Base-by-base conservation (phyloP, 2,888 invertebrate species). In the Rhagophthalmus giganteus region DNA sequence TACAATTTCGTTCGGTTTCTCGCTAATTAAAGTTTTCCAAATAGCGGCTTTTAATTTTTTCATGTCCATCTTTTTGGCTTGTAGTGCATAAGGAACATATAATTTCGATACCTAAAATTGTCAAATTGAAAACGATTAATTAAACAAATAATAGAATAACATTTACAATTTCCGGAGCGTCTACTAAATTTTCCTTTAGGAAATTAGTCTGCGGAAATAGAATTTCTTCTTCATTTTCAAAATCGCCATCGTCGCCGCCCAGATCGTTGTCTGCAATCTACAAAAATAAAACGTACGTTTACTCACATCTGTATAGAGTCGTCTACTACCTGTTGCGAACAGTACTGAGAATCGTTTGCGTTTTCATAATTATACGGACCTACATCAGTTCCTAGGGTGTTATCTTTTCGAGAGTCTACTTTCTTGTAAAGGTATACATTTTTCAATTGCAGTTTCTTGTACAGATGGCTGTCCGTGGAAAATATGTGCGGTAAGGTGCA, bases 31-130 rank as follows among this genome's bases (percentile, higher is more conserved):
- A 55, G 85, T 71, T 27, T 79, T 78, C 85, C 89, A 90, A 55
- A 91, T 86, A 40, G 82, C 80, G n/a, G 78, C 76, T 69, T 94
- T 94, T 31, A 94, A 73, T 67, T 84, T 86, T 64, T 86, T 88
- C 83, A 94, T 92, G 66, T 94, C 90, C 28, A 94, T 83, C 49
- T 87, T 88, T 69, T 94, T 94, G 2, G 94, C 90, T 44, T 86
- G 81, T 74, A 86, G 84, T 2, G 92, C 89, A 71, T 90, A 93
- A 0, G 85, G 83, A 53, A 94, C 86, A 64, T 85, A 81, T 33
- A 86, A 82, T 74, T 87, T 86, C 2, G 82, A 80, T 2, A 87
- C 81, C 86, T 87, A 30, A 13, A 46, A 14, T 39, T 10, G 32
- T 8, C 24, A 6, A 24, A 24, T 24, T 27, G 9, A 9, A 27